Evolutionary conservation across 1,140 invertebrate species (phyloP), one percentile per base, ranked within the genome.

Genomic region (Pantala flavescens): DNA sequence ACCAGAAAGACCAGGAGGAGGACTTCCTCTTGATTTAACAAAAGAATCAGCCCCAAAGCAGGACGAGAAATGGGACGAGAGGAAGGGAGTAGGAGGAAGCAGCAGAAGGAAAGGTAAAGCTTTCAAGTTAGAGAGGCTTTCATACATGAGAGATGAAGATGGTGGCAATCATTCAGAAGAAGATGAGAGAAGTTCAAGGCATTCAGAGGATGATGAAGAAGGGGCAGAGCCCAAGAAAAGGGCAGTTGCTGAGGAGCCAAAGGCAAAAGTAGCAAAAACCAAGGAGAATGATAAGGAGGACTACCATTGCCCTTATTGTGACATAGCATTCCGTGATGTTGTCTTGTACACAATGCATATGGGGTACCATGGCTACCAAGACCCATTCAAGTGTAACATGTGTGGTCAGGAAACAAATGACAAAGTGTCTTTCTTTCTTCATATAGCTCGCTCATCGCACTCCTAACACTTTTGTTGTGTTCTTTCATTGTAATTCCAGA

Each of bases 331-430:
- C 82, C 89, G 88, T n/a, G 93, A 98, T 80, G 87, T 90, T 36
- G 89, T 95, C 11, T 93, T 99, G 88, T 96, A 96, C 83, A 91
- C 90, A 0, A 93, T 98, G 80, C 97, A 99, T 83, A 97, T 97
- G 93, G 93, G 94, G 74, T 98, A 95, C 83, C 97, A 99, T 82
- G 92, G 91, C 3, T 93, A 89, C 83, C 86, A 90, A 74, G 89
- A 97, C 82, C 96, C 97, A 0, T 98, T 94, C 82, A 93, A 91
- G 76, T 99, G 97, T 83, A 97, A 97, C 84, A 93, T 94, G 85
- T 98, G 97, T 81, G 96, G 96, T 0, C 87, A 93, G 74, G 82
- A 89, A 75, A 92, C 90, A 76, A 81, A 87, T 0, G 92, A 98
- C 79, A 91, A 91, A 78, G 86, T 98, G 0, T 87, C 91, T 0